These are phyloP conservation scores for Ammospiza caudacuta DNA, from an alignment of 2,113 vertebrate species.

Conservation along the genomic window DNA sequence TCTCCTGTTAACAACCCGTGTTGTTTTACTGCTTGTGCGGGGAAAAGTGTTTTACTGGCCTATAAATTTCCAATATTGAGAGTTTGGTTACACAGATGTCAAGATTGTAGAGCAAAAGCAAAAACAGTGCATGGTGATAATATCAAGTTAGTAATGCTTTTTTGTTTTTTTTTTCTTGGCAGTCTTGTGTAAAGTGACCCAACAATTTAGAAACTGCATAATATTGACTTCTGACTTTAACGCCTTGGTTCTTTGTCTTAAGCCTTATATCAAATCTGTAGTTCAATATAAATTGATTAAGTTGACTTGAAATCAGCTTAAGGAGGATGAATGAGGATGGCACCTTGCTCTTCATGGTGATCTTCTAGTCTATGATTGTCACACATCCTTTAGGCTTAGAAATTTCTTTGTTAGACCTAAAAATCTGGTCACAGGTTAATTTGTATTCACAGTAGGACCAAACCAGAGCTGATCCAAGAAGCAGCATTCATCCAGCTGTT, in stretches of 20 bases:
- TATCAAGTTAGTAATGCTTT: background rate
- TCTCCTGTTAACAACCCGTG: background rate
- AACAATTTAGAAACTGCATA: rapidly evolving
- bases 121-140: background rate
- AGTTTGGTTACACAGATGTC: background rate
- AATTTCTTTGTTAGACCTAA: background rate
- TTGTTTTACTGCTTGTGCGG: background rate
- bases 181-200: background rate
- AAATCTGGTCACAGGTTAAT: background rate
- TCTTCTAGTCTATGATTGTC: background rate
- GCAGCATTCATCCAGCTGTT: background rate
- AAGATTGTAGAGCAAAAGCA: background rate
- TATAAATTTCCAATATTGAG: rapidly evolving
- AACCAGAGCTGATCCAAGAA: background rate
- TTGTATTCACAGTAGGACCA: background rate
- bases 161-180: background rate
- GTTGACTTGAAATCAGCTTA: background rate
- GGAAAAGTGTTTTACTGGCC: background rate
- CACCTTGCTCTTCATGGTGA: background rate
- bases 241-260: background rate
- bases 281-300: background rate
- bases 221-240: background rate
- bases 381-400: background rate
- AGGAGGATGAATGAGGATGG: background rate
- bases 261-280: background rate